phyloP scores from a whole-genome alignment of 2,113 vertebrate genomes.

The Chitala chitala region DNA sequence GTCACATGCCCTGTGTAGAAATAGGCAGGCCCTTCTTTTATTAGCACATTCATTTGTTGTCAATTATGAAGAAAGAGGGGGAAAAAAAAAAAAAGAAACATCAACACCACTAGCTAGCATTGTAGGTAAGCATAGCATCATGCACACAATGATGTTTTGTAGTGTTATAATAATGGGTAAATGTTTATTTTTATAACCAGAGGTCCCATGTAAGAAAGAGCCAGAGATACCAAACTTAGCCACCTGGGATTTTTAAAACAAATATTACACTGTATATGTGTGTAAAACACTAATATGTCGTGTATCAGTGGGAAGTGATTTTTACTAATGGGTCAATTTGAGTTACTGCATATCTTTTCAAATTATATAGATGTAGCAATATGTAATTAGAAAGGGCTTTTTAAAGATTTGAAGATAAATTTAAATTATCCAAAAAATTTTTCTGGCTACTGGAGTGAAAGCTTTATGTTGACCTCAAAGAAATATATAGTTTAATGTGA shows the following conservation, averaged over 20 bases:
- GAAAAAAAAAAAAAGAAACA: conserved; percentile 44
- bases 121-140: conserved; percentile 48
- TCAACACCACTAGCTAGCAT: conserved; percentile 39
- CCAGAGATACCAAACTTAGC: conserved; percentile 49
- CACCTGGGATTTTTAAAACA: neutral
- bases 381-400: conserved; percentile 71
- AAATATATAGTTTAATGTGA: conserved; percentile 38
- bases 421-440: conserved; percentile 22
- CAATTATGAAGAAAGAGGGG: conserved; percentile 36
- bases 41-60: conserved; percentile 57
- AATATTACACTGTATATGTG: neutral
- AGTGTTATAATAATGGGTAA: conserved; percentile 52
- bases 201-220: conserved; percentile 54
- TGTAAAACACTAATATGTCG: too few species aligned
- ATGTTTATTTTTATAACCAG: conserved; percentile 66
- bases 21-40: conserved; percentile 23
- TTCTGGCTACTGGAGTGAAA: conserved; percentile 47
- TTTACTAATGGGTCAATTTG: neutral
- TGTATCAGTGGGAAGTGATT: conserved; percentile 23
- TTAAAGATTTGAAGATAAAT: conserved; percentile 54
- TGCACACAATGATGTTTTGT: conserved; percentile 51
- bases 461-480: conserved; percentile 53
- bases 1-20: conserved; percentile 51
- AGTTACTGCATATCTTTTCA: conserved; percentile 37
- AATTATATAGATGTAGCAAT: conserved; percentile 71